Percentiles rank a stretch among this genome's conserved stretches.
Evolutionary conservation across 2,113 vertebrate species (phyloP).

Genomic region (Dipodomys stephensi): DNA sequence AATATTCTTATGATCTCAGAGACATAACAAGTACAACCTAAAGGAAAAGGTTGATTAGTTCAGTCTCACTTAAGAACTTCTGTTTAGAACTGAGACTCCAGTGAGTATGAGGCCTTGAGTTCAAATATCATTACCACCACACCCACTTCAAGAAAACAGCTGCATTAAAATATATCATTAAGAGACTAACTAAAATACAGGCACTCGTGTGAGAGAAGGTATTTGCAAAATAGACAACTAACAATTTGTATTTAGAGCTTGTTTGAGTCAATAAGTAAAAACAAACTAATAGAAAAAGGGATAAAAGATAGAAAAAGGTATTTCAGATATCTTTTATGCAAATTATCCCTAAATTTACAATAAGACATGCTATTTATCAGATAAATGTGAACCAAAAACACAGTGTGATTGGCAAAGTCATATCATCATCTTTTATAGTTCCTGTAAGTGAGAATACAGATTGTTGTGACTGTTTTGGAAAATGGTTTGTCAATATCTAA

Average conservation of each 20-base stretch:
- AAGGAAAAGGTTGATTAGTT: background rate
- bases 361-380: background rate
- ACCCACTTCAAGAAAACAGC: no score
- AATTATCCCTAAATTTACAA: background rate
- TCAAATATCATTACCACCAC: no score
- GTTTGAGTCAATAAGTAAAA: background rate
- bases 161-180: background rate
- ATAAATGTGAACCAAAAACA: background rate
- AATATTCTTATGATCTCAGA: background rate
- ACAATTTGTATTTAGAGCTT: background rate
- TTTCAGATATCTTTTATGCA: background rate
- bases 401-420: background rate
- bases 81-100: no score
- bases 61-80: background rate
- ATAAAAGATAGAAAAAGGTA: constrained; percentile 11
- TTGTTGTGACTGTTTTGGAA: background rate
- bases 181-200: background rate
- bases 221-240: background rate
- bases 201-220: background rate
- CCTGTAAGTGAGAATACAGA: background rate
- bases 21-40: background rate
- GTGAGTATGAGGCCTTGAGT: no score
- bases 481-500: background rate
- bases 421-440: background rate
- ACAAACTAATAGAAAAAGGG: background rate